Evolutionary conservation across 2,113 vertebrate genomes (phyloP).

Genomic region (Perca schrenkii): DNA sequence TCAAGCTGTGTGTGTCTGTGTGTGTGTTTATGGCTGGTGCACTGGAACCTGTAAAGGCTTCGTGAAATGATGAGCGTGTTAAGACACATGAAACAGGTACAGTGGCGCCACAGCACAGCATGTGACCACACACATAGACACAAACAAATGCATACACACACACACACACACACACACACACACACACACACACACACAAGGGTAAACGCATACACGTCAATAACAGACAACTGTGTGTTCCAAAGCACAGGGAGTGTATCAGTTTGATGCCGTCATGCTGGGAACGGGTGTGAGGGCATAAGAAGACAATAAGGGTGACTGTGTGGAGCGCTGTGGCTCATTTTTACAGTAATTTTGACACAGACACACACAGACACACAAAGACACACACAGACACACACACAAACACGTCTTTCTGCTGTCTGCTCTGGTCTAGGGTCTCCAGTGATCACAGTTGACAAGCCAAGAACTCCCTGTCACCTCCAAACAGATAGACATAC

Average conservation of each 20-base stretch:
- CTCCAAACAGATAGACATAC: slow-evolving; percentile 20
- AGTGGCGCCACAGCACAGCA: slow-evolving; percentile 57
- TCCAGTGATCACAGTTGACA: slow-evolving; percentile 48
- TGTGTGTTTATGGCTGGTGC: slow-evolving; percentile 50
- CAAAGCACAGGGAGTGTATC: slow-evolving; percentile 50
- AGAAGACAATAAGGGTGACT: slow-evolving; percentile 56
- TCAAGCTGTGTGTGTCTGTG: slow-evolving; percentile 56
- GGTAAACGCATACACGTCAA: slow-evolving; percentile 51
- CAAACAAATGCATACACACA: background rate
- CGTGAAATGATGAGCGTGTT: slow-evolving; percentile 63
- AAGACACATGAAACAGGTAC: slow-evolving; percentile 76
- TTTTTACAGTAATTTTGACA: slow-evolving; percentile 26
- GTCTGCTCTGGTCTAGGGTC: slow-evolving; percentile 20
- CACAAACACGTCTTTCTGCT: slow-evolving; percentile 3
- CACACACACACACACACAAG: slow-evolving; percentile 15
- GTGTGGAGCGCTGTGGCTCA: background rate
- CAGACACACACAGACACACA: background rate
- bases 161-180: slow-evolving; percentile 8
- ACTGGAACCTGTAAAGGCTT: slow-evolving; percentile 51
- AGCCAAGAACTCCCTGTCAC: slow-evolving; percentile 41
- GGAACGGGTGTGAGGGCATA: slow-evolving; percentile 44
- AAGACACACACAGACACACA: slow-evolving; percentile 17
- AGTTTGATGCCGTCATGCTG: slow-evolving; percentile 54
- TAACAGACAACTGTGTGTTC: slow-evolving; percentile 53
- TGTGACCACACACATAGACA: slow-evolving; percentile 42